Base-by-base conservation (phyloP, 2,888 invertebrate genomes). In the Tetranychus truncatus region DNA sequence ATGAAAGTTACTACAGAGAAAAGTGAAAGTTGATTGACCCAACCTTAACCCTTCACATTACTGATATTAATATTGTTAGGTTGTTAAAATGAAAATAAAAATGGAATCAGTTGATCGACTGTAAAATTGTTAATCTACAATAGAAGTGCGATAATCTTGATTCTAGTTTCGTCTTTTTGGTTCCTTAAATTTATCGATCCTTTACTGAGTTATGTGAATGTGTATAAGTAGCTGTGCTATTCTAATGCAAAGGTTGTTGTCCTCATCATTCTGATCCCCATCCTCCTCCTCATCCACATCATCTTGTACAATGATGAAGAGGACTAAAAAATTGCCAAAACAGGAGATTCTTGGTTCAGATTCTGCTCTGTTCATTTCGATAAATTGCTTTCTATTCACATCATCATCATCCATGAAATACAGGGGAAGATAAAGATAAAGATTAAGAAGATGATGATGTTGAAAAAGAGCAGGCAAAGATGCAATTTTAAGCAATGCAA, bases 131-230 rank as follows among this genome's bases (percentile, higher is more conserved):
- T 34, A 34, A 34, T 34, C 34, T 34, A 34, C 34, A 15, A 55
- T 55, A 2, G 15, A 15, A 55, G 6, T 55, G 55, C 15, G 55
- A 55, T 55, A 55, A 55, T 55, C 15, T 55, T 55, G 15, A 15
- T 55, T 15, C 34, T 34, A 5, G 34, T 55, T 55, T 55, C 55
- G 11, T 15, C 55, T 15, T 55, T 55, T 55, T 55, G 15, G 55
- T 55, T 55, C 55, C 55, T 55, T 55, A 55, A 55, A 55, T 55
- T 55, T 55, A 55, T 55, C 55, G 55, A 55, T 55, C 55, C 55
- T 55, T 15, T 15, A 15, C 15, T 15, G 55, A 55, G 55, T 55
- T 55, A 55, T 55, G 15, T 55, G 15, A 55, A 55, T 15, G 15
- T 15, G 55, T 15, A 55, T 55, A 15, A 9, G 15, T 55, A 15